Evolutionary conservation across 2,797 vertebrate species (phyloP).

Genomic region (Poecile montanus): DNA sequence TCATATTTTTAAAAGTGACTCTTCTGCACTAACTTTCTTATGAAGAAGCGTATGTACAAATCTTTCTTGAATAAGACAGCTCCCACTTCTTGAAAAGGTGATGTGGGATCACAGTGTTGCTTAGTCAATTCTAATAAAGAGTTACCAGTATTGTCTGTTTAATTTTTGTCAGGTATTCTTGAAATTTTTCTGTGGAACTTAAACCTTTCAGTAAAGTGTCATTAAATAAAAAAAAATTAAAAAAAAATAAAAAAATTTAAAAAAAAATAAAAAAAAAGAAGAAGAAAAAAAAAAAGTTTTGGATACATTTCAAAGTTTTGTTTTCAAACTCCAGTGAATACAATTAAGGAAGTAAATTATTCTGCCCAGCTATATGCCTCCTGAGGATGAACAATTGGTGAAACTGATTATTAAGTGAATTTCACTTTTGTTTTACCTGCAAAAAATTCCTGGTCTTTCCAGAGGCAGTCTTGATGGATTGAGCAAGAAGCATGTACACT

Average conservation of each 20-base stretch:
- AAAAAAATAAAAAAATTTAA: no score
- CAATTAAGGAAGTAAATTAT: slow-evolving; percentile 57
- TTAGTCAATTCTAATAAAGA: not conserved
- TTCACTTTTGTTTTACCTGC: slow-evolving; percentile 39
- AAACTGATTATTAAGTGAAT: slow-evolving; percentile 20
- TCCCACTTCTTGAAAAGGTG: not conserved
- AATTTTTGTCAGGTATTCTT: not conserved
- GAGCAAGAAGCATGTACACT: slow-evolving; percentile 49
- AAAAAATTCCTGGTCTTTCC: slow-evolving; percentile 54
- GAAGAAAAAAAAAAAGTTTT: not conserved
- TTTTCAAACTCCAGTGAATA: slow-evolving; percentile 39
- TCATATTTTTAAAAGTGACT: not conserved
- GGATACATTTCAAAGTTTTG: not conserved
- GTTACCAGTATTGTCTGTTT: not conserved
- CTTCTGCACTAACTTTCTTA: not conserved
- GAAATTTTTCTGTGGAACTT: not conserved
- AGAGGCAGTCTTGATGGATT: slow-evolving; percentile 54
- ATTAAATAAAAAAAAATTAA: slow-evolving; percentile 14
- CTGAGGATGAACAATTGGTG: slow-evolving; percentile 39
- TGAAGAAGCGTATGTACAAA: not conserved
- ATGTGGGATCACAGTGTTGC: not conserved
- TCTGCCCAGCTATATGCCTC: not conserved
- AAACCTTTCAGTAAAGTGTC: not conserved
- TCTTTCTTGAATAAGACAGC: not conserved
- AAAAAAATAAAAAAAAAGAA: slow-evolving; percentile 14